These are phyloP conservation scores for Dolichomitus sp. DNA, from an alignment of 2,888 invertebrate species.

Conservation along the genomic window DNA sequence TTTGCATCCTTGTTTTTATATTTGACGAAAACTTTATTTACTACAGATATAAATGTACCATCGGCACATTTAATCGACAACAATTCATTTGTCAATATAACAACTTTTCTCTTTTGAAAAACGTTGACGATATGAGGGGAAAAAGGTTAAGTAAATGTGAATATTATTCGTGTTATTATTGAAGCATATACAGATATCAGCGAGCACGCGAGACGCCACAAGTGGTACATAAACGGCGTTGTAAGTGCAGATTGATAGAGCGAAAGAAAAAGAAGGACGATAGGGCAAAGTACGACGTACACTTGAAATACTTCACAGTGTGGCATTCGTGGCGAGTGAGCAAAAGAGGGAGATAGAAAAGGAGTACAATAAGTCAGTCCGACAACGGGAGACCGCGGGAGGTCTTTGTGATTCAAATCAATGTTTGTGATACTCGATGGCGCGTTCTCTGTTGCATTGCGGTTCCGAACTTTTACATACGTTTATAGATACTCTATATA, in stretches of 20 bases:
- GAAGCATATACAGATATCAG: not conserved
- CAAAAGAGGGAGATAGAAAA: conserved; percentile 68
- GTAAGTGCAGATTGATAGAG: conserved; percentile 81
- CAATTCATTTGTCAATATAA: too few species aligned
- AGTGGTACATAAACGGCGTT: conserved; percentile 83
- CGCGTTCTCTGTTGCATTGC: conserved; percentile 75
- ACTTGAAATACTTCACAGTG: conserved; percentile 16
- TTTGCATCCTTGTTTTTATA: too few species aligned
- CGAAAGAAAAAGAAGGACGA: conserved; percentile 44
- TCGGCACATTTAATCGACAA: too few species aligned
- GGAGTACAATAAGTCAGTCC: conserved; percentile 81
- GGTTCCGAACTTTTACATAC: conserved; percentile 74
- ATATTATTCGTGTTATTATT: not conserved
- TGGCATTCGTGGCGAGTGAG: conserved; percentile 44
- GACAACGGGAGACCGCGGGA: conserved; percentile 81
- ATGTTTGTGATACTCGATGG: conserved; percentile 84
- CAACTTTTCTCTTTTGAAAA: not conserved
- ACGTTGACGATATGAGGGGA: not conserved
- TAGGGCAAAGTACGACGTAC: conserved; percentile 52
- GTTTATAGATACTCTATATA: conserved; percentile 50
- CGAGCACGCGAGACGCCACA: conserved; percentile 76
- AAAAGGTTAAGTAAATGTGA: not conserved
- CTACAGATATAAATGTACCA: too few species aligned
- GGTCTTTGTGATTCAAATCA: conserved; percentile 85
- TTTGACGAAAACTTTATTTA: too few species aligned